These are phyloP conservation scores for Pinna nobilis DNA, from an alignment of 1,140 invertebrate species.

Conservation along the genomic window DNA sequence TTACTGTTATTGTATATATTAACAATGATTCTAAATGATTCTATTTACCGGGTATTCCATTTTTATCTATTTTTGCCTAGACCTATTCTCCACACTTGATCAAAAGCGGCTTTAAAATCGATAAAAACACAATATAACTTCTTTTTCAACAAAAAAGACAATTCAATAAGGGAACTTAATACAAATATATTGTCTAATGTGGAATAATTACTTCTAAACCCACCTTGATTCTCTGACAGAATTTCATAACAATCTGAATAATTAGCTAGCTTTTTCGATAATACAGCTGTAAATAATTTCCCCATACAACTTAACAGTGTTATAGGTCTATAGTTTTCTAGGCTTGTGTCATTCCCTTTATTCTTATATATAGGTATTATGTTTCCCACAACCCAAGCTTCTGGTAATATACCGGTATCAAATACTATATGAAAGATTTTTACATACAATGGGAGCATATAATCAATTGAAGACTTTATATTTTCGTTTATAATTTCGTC, in stretches of 20 bases:
- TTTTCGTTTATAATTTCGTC: no score
- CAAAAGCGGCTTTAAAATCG: conserved; percentile 27
- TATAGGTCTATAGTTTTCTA: conserved; percentile 24
- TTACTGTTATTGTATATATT: not conserved
- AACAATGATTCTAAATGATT: not conserved
- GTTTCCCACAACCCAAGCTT: conserved; percentile 22
- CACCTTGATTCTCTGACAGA: not conserved
- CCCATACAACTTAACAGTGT: conserved; percentile 27
- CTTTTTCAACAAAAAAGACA: not conserved
- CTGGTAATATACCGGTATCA: conserved; percentile 19
- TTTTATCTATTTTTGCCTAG: not conserved
- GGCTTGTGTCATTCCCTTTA: conserved; percentile 19
- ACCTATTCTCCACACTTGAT: conserved; percentile 16
- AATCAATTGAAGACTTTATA: no score
- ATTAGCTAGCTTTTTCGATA: conserved; percentile 2
- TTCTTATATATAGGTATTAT: conserved; percentile 34
- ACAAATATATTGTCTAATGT: not conserved
- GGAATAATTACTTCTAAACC: not conserved
- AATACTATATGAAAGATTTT: no score
- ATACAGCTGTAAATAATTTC: conserved; percentile 31
- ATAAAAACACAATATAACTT: conserved; percentile 22
- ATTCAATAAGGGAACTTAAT: not conserved
- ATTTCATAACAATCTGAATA: not conserved
- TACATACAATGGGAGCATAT: no score
- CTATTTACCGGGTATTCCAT: not conserved